A percentile compares a stretch with the other conserved stretches of the same genome.
phyloP scores from a whole-genome alignment of 2,113 vertebrate genomes.

The Kryptolebias marmoratus region DNA sequence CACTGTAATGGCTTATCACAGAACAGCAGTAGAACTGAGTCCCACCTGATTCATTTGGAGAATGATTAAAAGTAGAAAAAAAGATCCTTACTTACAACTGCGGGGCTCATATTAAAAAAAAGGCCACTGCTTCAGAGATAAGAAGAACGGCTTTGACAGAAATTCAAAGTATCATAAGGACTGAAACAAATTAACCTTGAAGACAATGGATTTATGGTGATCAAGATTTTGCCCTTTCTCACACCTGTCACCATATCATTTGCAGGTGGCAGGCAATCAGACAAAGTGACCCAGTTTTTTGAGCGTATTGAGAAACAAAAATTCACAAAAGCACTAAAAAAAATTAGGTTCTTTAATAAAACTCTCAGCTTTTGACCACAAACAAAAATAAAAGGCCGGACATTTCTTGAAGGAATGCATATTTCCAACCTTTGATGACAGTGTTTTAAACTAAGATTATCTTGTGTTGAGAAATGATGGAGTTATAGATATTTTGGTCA shows the following conservation, averaged over 20 bases:
- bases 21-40: slow-evolving; percentile 49
- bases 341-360: slow-evolving; percentile 2
- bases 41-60: slow-evolving; percentile 62
- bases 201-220: slow-evolving; percentile 54
- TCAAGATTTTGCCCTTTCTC: slow-evolving; percentile 46
- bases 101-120: slow-evolving; percentile 39
- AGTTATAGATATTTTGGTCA: too few species aligned
- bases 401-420: too few species aligned
- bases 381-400: too few species aligned
- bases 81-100: slow-evolving; percentile 51
- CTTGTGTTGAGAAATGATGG: too few species aligned
- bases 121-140: slow-evolving; percentile 49
- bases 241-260: slow-evolving; percentile 35
- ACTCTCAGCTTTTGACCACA: too few species aligned
- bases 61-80: slow-evolving; percentile 49
- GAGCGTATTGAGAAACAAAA: neutral
- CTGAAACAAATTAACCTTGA: slow-evolving; percentile 69
- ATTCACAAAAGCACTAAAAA: slow-evolving; percentile 1
- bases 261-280: slow-evolving; percentile 32
- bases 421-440: too few species aligned
- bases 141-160: slow-evolving; percentile 45
- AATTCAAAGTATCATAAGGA: slow-evolving; percentile 52
- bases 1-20: slow-evolving; percentile 60
- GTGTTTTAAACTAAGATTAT: too few species aligned
- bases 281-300: slow-evolving; percentile 25